Evolutionary conservation across 2,113 vertebrate species (phyloP).

Genomic region (Cyanoderma ruficeps): DNA sequence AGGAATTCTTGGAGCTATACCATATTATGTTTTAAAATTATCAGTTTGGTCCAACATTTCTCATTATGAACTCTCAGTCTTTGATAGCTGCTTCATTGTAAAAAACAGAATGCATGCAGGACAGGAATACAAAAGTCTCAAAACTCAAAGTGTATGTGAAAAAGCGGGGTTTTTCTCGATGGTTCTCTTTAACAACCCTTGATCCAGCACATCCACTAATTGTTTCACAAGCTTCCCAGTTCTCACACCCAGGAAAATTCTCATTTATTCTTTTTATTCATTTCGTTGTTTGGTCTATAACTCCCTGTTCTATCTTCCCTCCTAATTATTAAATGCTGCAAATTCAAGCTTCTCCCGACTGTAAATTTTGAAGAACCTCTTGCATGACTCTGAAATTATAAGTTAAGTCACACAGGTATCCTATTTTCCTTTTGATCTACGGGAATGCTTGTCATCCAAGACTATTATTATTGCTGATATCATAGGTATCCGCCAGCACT

Average conservation of each 20-base stretch:
- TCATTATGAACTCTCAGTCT: background rate
- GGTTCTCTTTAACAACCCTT: background rate
- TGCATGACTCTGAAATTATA: background rate
- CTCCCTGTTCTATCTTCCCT: background rate
- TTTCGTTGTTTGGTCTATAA: background rate
- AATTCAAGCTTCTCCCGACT: background rate
- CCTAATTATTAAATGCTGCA: background rate
- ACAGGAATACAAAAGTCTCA: background rate
- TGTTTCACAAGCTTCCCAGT: background rate
- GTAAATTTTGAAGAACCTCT: slow-evolving; percentile 11
- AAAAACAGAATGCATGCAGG: background rate
- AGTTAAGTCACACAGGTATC: background rate
- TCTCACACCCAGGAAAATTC: background rate
- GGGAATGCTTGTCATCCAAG: background rate
- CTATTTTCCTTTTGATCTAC: slow-evolving; percentile 27
- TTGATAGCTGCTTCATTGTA: background rate
- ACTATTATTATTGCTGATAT: slow-evolving; percentile 32
- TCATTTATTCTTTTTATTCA: background rate
- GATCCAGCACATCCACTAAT: background rate
- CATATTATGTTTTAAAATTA: background rate
- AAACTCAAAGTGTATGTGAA: background rate
- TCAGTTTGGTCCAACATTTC: background rate
- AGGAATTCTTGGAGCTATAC: background rate
- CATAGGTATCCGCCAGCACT: background rate
- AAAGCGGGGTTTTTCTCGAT: background rate